Evolutionary conservation across 2,797 vertebrate species (phyloP).

Genomic region (Gallinago stenura): DNA sequence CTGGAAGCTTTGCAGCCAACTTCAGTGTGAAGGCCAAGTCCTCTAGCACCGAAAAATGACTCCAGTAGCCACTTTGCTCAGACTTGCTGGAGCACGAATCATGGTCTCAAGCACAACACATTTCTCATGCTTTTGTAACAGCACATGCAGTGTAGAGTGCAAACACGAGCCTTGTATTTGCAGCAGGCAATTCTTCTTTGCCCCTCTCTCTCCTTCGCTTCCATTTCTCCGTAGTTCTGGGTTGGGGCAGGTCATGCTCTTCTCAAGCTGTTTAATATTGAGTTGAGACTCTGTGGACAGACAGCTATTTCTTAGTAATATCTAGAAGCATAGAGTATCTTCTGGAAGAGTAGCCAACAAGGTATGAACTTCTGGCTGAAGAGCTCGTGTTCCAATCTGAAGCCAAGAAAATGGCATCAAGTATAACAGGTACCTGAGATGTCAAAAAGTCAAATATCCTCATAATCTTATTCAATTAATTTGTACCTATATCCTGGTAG

Average conservation of each 20-base stretch:
- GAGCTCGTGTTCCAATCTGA: not conserved
- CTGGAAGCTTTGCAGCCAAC: not conserved
- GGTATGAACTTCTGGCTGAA: not conserved
- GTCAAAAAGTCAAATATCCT: not conserved
- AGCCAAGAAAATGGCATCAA: not conserved
- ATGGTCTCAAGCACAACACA: accelerated
- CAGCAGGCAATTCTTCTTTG: not conserved
- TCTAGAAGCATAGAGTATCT: not conserved
- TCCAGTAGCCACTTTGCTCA: not conserved
- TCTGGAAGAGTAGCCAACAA: not conserved
- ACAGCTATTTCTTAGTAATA: not conserved
- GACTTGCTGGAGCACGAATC: not conserved
- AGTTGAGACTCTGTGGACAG: not conserved
- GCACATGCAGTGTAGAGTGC: not conserved
- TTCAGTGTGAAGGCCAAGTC: not conserved
- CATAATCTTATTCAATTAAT: not conserved
- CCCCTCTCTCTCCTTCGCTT: not conserved
- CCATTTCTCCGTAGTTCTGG: not conserved
- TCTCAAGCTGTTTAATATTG: not conserved
- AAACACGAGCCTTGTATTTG: not conserved
- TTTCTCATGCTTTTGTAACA: not conserved
- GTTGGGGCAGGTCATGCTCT: not conserved
- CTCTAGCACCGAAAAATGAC: not conserved
- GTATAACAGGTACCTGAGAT: not conserved
- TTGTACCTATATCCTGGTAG: not conserved